Evolutionary conservation across 64 coral and sea anemone species (phyloP).

Genomic region (Montipora sp.): DNA sequence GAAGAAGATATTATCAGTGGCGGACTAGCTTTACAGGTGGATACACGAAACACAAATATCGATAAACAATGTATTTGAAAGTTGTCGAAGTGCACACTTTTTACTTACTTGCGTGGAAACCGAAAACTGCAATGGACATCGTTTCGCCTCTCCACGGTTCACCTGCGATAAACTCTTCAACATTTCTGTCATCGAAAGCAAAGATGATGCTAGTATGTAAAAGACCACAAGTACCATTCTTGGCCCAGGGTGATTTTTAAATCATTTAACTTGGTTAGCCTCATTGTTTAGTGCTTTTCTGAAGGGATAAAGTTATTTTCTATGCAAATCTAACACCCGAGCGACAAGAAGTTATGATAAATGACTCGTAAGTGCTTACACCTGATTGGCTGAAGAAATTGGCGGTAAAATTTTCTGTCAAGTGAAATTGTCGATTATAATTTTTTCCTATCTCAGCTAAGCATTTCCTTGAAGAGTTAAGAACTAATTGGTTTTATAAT

Average conservation of each 20-base stretch:
- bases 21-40: neutral
- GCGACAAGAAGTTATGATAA: neutral
- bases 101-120: conserved; percentile 40
- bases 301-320: neutral
- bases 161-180: conserved; percentile 20
- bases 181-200: conserved; percentile 4
- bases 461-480: neutral
- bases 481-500: neutral
- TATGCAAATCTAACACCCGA: conserved; percentile 24
- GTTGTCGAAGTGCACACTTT: neutral
- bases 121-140: conserved; percentile 32
- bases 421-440: neutral
- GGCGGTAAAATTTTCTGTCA: conserved; percentile 41
- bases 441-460: neutral
- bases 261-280: neutral
- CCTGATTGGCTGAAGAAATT: conserved; percentile 36
- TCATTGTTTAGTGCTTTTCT: neutral
- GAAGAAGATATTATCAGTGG: neutral
- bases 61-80: neutral
- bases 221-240: conserved; percentile 27
- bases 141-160: conserved; percentile 15
- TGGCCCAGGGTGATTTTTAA: conserved; percentile 8
- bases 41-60: neutral
- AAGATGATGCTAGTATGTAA: conserved; percentile 4
- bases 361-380: conserved; percentile 1